Percentiles rank a stretch among this genome's conserved stretches.
Evolutionary conservation across 1,140 invertebrate species (phyloP).

Genomic region (Choristoneura fumiferana): DNA sequence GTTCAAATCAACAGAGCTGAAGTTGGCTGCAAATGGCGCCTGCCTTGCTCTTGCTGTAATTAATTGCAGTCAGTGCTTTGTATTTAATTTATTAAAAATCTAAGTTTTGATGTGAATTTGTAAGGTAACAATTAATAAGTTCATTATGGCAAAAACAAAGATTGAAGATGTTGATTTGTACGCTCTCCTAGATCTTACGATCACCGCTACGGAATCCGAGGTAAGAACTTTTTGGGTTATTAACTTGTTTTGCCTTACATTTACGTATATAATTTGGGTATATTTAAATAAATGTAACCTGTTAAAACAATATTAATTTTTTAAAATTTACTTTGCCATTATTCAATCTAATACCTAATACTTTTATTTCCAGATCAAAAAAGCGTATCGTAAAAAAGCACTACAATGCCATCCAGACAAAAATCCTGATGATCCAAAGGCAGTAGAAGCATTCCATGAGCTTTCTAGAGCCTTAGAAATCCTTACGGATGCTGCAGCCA

Average conservation of each 20-base stretch:
- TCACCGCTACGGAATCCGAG: constrained; percentile 84
- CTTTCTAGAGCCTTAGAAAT: constrained; percentile 92
- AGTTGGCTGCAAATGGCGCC: no score
- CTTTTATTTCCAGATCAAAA: constrained; percentile 86
- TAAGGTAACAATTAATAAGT: neutral
- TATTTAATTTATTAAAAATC: no score
- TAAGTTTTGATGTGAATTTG: neutral
- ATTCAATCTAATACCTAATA: no score
- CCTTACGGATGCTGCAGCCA: constrained; percentile 87
- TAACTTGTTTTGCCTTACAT: no score
- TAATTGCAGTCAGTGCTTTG: no score
- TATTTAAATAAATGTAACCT: no score
- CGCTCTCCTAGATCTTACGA: constrained; percentile 84
- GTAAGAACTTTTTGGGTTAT: constrained; percentile 75
- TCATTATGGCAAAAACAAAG: constrained; percentile 39
- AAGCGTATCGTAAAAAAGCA: constrained; percentile 95
- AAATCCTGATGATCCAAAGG: constrained; percentile 95
- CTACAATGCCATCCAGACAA: constrained; percentile 97
- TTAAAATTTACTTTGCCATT: constrained; percentile 25
- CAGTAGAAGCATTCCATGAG: constrained; percentile 91
- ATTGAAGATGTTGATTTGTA: constrained; percentile 87
- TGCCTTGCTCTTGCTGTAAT: no score
- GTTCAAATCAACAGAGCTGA: no score
- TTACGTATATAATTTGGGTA: no score
- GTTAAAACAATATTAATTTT: constrained; percentile 25